These are phyloP conservation scores for Autographa pulchrina DNA, from an alignment of 2,888 invertebrate species.

Conservation along the genomic window DNA sequence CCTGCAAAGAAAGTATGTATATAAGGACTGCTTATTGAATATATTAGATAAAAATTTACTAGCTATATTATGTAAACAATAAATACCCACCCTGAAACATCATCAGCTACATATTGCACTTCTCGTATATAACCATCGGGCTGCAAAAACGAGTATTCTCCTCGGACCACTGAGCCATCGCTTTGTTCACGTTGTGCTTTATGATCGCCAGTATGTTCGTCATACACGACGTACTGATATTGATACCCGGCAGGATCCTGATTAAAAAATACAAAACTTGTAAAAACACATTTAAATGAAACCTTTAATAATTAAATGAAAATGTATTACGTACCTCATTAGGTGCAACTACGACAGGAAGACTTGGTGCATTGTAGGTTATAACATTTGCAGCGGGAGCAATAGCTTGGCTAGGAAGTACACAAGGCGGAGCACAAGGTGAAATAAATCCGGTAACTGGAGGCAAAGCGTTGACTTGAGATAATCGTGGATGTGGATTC, in stretches of 20 bases:
- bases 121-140: conserved; percentile 88
- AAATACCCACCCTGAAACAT: conserved; percentile 80
- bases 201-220: conserved; percentile 88
- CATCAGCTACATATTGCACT: conserved; percentile 88
- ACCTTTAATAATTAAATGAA: neutral
- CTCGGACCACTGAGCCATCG: conserved; percentile 87
- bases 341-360: conserved; percentile 71
- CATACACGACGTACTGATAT: conserved; percentile 88
- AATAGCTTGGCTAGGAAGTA: conserved; percentile 66
- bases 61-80: neutral
- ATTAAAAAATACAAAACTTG: conserved; percentile 22
- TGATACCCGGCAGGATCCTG: conserved; percentile 76
- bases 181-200: conserved; percentile 87
- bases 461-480: conserved; percentile 69
- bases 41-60: no score
- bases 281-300: neutral
- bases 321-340: conserved; percentile 69
- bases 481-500: conserved; percentile 65
- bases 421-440: conserved; percentile 79
- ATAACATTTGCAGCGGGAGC: conserved; percentile 66
- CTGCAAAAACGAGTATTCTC: conserved; percentile 87
- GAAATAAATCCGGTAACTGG: conserved; percentile 64
- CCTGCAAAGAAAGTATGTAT: conserved; percentile 60
- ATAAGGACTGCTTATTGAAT: neutral
- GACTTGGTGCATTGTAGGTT: conserved; percentile 70